A percentile compares a stretch with the other conserved stretches of the same genome.
Conservation (phyloP, 2,888 invertebrate species). For the Blastobasis adustella region DNA sequence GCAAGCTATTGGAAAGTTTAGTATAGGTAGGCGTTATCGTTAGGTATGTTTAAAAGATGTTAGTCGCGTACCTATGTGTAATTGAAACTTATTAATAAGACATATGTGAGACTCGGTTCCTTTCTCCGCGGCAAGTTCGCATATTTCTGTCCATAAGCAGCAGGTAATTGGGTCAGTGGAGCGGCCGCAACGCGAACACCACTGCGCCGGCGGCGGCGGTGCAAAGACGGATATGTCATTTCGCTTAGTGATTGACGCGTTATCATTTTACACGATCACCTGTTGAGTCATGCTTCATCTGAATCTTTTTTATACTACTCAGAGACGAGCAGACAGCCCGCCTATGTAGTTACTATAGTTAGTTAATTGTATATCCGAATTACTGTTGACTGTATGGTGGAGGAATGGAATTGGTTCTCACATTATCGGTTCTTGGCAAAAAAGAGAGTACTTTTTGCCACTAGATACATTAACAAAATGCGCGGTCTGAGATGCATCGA, state of each 20-base stretch:
- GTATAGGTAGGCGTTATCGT: not conserved
- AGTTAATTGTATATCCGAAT: no score
- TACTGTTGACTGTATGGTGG: no score
- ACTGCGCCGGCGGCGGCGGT: not conserved
- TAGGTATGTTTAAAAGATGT: not conserved
- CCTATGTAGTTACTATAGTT: no score
- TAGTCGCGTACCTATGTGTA: not conserved
- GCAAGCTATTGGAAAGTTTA: constrained; percentile 11
- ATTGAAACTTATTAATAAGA: constrained; percentile 12
- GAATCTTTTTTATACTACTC: no score
- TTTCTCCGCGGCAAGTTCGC: constrained; percentile 46
- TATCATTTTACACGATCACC: not conserved
- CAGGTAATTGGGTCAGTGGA: constrained; percentile 68
- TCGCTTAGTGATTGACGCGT: not conserved
- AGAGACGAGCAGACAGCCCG: no score
- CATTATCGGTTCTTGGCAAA: no score
- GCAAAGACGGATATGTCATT: no score
- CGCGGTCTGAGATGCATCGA: no score
- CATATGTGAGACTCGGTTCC: constrained; percentile 23
- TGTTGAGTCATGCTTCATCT: not conserved
- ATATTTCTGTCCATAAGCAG: constrained; percentile 66
- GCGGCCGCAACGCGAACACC: constrained; percentile 31
- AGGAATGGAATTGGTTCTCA: no score
- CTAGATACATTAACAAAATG: no score
- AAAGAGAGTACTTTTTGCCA: no score